phyloP scores from a whole-genome alignment of 1,140 invertebrate genomes.

The Zophobas morio region DNA sequence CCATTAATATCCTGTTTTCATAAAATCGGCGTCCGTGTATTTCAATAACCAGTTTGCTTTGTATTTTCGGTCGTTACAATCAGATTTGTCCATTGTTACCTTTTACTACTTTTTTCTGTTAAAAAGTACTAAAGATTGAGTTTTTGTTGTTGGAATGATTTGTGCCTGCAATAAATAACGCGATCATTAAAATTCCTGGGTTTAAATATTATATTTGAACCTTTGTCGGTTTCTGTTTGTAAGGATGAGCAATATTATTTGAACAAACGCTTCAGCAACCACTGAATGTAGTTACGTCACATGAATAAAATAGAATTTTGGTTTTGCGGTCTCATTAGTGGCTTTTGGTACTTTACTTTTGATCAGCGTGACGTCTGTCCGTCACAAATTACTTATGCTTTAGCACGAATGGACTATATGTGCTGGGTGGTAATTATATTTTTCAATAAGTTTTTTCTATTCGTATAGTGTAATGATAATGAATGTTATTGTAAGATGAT shows the following conservation, averaged over 20 bases:
- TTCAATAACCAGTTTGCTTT: slow-evolving; percentile 12
- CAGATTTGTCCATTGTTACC: slow-evolving; percentile 29
- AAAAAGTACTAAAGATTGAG: background rate
- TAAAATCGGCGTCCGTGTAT: background rate
- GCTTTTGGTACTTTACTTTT: background rate
- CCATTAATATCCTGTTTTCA: background rate
- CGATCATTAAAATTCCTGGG: slow-evolving; percentile 23
- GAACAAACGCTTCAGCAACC: background rate
- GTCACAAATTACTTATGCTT: background rate
- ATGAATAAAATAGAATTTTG: background rate
- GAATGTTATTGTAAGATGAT: too few species aligned
- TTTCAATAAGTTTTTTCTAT: too few species aligned
- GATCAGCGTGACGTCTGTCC: background rate
- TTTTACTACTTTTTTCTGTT: background rate
- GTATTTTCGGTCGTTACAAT: slow-evolving; percentile 4
- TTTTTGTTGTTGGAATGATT: background rate
- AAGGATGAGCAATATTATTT: background rate
- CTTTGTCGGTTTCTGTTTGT: background rate
- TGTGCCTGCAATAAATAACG: slow-evolving; percentile 9
- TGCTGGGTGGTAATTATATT: too few species aligned
- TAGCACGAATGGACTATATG: background rate
- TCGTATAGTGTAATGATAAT: too few species aligned
- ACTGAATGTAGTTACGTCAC: background rate
- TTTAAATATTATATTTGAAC: slow-evolving; percentile 4
- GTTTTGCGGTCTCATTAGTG: background rate